Base-by-base conservation (phyloP, 2,888 invertebrate genomes). In the Uropetala carovei region DNA sequence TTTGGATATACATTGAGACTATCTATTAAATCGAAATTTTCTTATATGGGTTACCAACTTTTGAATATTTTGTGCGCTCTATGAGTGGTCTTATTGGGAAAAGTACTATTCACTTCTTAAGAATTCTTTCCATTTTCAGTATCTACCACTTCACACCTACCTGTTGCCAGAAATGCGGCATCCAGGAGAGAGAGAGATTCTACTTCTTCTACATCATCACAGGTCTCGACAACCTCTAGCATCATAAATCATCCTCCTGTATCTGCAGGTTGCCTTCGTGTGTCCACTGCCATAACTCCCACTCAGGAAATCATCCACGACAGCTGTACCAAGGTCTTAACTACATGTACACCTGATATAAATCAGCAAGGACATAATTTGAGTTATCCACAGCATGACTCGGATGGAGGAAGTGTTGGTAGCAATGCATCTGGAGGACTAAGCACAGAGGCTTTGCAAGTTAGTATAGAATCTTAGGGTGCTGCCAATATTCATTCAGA, bases 401-500 rank as follows among this genome's bases (percentile, higher is more conserved):
- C 95, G 93, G 96, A 96, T 93, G 94, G 95, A 92, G 95, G 95
- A 92, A 96, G 95, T 94, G 94, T 96, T 92, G 93, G 94, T 3
- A 94, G 94, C 59, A 95, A 94, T 93, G 95, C 94, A 85, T 94
- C 95, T 91, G 95, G 95, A 81, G 94, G 95, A 93, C 95, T 96
- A 93, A 96, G 96, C 94, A 96, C 96, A 9, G 95, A 96, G 93
- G 96, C 96, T 30, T 94, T 97, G 68, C 96, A 96, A 94, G 93
- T 93, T 91, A 89, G 84, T 92, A 85, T 83, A 43, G 43, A 43
- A 43, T 43, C 3, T 43, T 43, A 5, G 1, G 1, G 43, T 3
- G 43, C 43, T 5, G 43, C 43, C 43, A 43, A 1, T 43, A 43
- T 43, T 43, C 43, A 5, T 43, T 43, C 43, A 43, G 43, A 43